Conservation (phyloP, 2,888 invertebrate genomes). For the Meliscaeva auricollis region DNA sequence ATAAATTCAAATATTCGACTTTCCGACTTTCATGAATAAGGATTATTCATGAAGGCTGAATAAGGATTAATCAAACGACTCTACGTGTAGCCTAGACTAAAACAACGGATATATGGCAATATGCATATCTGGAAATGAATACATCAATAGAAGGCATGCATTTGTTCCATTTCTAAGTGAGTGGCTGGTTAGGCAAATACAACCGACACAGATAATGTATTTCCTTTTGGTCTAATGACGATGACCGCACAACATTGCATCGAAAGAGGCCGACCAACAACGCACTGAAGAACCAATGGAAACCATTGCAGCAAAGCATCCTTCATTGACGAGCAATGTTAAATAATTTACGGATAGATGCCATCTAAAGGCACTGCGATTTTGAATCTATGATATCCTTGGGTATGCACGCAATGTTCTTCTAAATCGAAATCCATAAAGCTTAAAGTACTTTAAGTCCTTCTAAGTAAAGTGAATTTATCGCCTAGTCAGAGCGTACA, state of each 20-base stretch:
- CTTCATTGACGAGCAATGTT: constrained; percentile 48
- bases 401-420: background rate
- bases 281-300: constrained; percentile 14
- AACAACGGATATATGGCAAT: background rate
- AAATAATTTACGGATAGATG: constrained; percentile 70
- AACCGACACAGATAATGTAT: constrained; percentile 50
- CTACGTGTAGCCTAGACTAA: background rate
- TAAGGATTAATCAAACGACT: background rate
- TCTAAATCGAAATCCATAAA: constrained; percentile 22
- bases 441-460: constrained; percentile 32
- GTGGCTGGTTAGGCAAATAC: constrained; percentile 36
- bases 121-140: constrained; percentile 42
- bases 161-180: constrained; percentile 16
- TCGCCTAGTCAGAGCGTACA: constrained; percentile 8
- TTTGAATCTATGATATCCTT: constrained; percentile 16
- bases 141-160: constrained; percentile 28
- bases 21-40: too few relatives aligned
- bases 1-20: too few relatives aligned
- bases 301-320: constrained; percentile 9
- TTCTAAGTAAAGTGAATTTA: constrained; percentile 34
- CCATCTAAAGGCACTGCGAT: constrained; percentile 52
- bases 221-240: constrained; percentile 48
- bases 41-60: background rate
- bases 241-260: constrained; percentile 38
- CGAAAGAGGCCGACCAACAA: constrained; percentile 24